Evolutionary conservation across 1,140 invertebrate species (phyloP).

Genomic region (Stegodyphus mimosarum): DNA sequence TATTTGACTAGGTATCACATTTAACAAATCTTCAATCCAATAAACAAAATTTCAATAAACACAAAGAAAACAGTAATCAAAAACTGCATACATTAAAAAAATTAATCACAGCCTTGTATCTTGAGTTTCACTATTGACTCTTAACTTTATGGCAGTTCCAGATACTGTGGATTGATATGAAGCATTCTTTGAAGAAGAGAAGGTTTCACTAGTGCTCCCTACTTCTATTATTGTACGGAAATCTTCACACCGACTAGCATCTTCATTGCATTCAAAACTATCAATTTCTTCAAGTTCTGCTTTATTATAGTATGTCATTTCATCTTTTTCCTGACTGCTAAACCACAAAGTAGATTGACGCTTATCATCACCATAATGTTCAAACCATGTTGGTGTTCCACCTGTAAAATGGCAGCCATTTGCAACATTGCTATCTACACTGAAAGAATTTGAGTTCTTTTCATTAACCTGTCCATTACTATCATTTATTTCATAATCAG

Average conservation of each 20-base stretch:
- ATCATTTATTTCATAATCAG: not conserved
- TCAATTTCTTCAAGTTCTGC: not conserved
- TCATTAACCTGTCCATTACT: not conserved
- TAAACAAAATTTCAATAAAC: not conserved
- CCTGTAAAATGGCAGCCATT: slow-evolving; percentile 24
- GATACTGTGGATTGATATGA: not conserved
- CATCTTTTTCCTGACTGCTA: not conserved
- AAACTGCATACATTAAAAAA: not conserved
- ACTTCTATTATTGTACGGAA: slow-evolving; percentile 43
- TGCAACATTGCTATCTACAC: not conserved
- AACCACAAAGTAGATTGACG: slow-evolving; percentile 47
- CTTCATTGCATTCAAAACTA: not conserved
- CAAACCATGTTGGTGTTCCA: slow-evolving; percentile 56
- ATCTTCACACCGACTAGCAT: slow-evolving; percentile 4
- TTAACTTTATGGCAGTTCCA: slow-evolving; percentile 37
- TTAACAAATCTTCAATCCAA: slow-evolving; percentile 23
- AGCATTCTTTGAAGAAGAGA: not conserved
- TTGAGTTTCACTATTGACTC: slow-evolving; percentile 53
- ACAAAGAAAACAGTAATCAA: not conserved
- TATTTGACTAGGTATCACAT: slow-evolving; percentile 35
- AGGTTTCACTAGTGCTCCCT: not conserved
- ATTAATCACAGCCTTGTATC: slow-evolving; percentile 45
- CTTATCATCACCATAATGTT: slow-evolving; percentile 47
- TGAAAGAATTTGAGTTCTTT: not conserved
- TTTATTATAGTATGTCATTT: not conserved